phyloP scores from a whole-genome alignment of 2,797 vertebrate species.

The Discoglossus pictus region DNA sequence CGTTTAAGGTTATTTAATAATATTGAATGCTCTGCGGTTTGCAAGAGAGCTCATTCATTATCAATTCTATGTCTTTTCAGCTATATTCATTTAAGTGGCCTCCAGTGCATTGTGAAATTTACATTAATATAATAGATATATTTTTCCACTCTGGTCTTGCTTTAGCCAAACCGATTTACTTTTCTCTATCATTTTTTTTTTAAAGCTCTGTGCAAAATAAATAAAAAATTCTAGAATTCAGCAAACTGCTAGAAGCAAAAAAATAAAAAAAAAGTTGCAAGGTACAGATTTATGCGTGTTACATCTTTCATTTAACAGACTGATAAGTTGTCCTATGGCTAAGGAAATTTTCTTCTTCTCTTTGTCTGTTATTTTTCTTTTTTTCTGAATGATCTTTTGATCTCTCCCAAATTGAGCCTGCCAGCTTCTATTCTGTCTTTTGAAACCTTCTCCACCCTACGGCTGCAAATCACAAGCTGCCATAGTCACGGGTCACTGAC shows the following conservation, averaged over 20 bases:
- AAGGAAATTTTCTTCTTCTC: slow-evolving; percentile 42
- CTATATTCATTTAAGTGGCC: slow-evolving; percentile 39
- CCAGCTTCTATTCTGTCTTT: slow-evolving; percentile 53
- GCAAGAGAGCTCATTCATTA: slow-evolving; percentile 57
- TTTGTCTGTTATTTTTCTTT: slow-evolving; percentile 46
- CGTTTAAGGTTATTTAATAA: slow-evolving; percentile 58
- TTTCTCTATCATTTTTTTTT: neutral
- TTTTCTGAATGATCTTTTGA: slow-evolving; percentile 50
- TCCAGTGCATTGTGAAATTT: neutral
- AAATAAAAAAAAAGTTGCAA: neutral
- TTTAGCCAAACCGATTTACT: neutral
- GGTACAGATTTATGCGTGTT: slow-evolving; percentile 33
- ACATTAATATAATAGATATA: slow-evolving; percentile 10
- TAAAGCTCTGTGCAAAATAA: slow-evolving; percentile 25
- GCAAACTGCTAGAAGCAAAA: slow-evolving; percentile 21
- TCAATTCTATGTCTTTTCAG: slow-evolving; percentile 42
- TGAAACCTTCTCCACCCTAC: slow-evolving; percentile 49
- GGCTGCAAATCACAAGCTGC: slow-evolving; percentile 49
- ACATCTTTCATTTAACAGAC: slow-evolving; percentile 49
- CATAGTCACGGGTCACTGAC: slow-evolving; percentile 49
- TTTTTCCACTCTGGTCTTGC: neutral
- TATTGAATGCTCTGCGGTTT: slow-evolving; percentile 62
- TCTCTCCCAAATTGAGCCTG: slow-evolving; percentile 53
- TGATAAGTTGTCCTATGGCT: slow-evolving; percentile 41
- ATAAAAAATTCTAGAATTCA: slow-evolving; percentile 15